Evolutionary conservation across 2,888 invertebrate species (phyloP).

Genomic region (Drosophila mettleri): DNA sequence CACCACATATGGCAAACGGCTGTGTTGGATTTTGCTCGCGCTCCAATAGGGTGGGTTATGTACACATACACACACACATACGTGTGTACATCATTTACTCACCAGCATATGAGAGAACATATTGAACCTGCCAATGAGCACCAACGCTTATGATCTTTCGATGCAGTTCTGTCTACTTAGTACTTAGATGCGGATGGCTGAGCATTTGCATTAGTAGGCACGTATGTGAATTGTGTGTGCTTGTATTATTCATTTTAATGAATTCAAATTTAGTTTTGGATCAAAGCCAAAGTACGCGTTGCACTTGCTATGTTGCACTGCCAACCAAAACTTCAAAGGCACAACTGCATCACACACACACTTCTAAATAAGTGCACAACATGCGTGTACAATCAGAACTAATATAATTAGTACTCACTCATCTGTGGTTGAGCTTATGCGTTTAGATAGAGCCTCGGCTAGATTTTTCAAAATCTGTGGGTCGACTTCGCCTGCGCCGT

Average conservation of each 20-base stretch:
- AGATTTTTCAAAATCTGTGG: conserved; percentile 70
- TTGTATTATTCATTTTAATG: conserved; percentile 20
- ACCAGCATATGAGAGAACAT: neutral
- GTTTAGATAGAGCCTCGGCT: conserved; percentile 77
- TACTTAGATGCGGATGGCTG: conserved; percentile 20
- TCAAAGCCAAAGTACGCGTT: conserved; percentile 47
- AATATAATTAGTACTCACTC: conserved; percentile 66
- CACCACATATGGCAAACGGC: conserved; percentile 36
- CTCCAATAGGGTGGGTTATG: conserved; percentile 62
- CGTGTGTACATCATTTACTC: conserved; percentile 4
- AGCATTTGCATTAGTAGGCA: conserved; percentile 19
- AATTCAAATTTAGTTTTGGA: conserved; percentile 59
- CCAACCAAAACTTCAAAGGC: conserved; percentile 52
- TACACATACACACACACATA: conserved; percentile 14
- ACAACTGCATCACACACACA: conserved; percentile 6
- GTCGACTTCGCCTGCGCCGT: conserved; percentile 77
- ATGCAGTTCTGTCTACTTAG: conserved; percentile 23
- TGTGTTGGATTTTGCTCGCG: conserved; percentile 19
- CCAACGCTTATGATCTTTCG: conserved; percentile 37
- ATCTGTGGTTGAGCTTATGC: conserved; percentile 62
- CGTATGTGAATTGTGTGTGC: neutral
- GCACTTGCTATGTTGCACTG: conserved; percentile 56
- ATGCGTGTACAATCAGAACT: conserved; percentile 29
- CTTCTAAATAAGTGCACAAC: neutral
- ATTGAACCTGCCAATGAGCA: conserved; percentile 33